Conservation (phyloP, 2,888 invertebrate species). For the Halictus ligatus region DNA sequence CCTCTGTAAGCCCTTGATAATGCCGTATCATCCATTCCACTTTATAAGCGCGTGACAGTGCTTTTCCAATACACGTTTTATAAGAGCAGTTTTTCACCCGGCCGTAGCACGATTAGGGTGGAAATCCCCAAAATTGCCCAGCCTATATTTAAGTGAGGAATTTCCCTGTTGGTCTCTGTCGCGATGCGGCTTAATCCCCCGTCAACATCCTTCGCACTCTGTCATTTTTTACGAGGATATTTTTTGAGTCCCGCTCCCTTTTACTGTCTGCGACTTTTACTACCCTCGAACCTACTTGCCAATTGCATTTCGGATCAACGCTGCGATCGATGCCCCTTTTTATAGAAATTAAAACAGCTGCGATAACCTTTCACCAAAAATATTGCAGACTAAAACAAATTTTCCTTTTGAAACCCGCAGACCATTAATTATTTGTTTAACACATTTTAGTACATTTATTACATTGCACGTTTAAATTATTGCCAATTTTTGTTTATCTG, state of each 20-base stretch:
- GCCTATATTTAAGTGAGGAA: slow-evolving; percentile 44
- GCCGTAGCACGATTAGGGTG: slow-evolving; percentile 34
- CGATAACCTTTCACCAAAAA: not conserved
- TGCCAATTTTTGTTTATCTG: not conserved
- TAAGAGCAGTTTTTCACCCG: slow-evolving; percentile 16
- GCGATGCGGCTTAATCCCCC: slow-evolving; percentile 57
- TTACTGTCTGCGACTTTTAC: slow-evolving; percentile 11
- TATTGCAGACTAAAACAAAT: not conserved
- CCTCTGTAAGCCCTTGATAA: not conserved
- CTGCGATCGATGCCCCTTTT: slow-evolving; percentile 35
- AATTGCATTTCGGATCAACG: slow-evolving; percentile 40
- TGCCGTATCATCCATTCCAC: slow-evolving; percentile 8
- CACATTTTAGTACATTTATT: not conserved
- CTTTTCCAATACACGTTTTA: slow-evolving; percentile 18
- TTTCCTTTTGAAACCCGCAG: not conserved
- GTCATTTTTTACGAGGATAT: slow-evolving; percentile 66
- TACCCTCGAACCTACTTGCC: slow-evolving; percentile 51
- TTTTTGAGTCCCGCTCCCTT: slow-evolving; percentile 55
- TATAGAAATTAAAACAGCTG: not conserved
- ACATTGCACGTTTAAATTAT: not conserved
- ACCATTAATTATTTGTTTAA: too few relatives aligned
- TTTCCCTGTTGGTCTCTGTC: slow-evolving; percentile 43
- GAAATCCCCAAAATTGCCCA: slow-evolving; percentile 48
- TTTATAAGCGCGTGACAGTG: slow-evolving; percentile 19
- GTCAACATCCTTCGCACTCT: slow-evolving; percentile 59